phyloP scores from a whole-genome alignment of 2,113 vertebrate genomes.

The Taurulus bubalis region DNA sequence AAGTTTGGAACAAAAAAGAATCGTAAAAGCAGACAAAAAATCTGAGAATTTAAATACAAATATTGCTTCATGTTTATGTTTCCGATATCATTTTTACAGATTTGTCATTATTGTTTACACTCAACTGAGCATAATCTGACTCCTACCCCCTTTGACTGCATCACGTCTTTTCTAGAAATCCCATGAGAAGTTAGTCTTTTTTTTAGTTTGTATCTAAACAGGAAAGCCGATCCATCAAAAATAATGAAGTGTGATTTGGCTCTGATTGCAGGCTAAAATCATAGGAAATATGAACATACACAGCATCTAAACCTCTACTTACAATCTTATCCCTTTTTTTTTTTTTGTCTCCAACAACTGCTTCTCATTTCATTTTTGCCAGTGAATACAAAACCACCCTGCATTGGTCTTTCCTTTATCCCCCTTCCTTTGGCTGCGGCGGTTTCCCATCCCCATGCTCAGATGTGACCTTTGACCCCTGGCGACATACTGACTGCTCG shows the following conservation, averaged over 20 bases:
- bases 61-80: neutral
- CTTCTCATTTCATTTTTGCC: slow-evolving; percentile 30
- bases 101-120: neutral
- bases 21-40: neutral
- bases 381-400: slow-evolving; percentile 4
- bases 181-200: slow-evolving; percentile 9
- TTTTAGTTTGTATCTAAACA: slow-evolving; percentile 20
- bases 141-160: neutral
- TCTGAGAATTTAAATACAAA: neutral
- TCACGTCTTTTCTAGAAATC: neutral
- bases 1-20: neutral
- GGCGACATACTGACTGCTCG: slow-evolving; percentile 9
- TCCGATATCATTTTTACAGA: neutral
- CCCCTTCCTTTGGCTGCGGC: slow-evolving; percentile 15
- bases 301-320: slow-evolving; percentile 25
- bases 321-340: neutral
- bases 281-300: slow-evolving; percentile 38
- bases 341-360: slow-evolving; percentile 10
- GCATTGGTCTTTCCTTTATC: slow-evolving; percentile 10
- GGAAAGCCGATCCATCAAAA: neutral
- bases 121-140: neutral
- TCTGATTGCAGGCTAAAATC: slow-evolving; percentile 9
- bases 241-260: slow-evolving; percentile 33
- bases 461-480: slow-evolving; percentile 58
- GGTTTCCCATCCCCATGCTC: slow-evolving; percentile 42